These are phyloP conservation scores for Pachyramphus minor DNA, from an alignment of 2,113 vertebrate genomes.

Conservation along the genomic window DNA sequence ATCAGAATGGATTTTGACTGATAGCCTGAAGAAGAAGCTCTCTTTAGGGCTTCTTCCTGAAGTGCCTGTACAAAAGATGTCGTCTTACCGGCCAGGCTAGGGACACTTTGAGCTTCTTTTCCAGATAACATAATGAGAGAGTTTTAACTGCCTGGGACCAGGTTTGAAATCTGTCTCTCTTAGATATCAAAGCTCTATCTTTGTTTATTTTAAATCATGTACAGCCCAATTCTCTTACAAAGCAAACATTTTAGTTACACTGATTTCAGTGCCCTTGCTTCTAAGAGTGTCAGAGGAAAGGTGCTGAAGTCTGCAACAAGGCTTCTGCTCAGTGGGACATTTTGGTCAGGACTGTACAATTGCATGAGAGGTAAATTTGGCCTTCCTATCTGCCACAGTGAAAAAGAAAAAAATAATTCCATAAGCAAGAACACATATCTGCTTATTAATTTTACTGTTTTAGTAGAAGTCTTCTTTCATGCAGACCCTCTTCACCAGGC, in stretches of 20 bases:
- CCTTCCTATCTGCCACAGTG: neutral
- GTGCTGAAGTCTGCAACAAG: neutral
- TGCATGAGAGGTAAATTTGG: neutral
- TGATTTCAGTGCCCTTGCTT: neutral
- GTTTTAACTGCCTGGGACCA: neutral
- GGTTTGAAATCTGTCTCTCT: neutral
- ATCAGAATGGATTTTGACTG: neutral
- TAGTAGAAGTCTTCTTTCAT: neutral
- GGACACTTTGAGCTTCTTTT: neutral
- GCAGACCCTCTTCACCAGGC: neutral
- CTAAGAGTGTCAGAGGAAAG: neutral
- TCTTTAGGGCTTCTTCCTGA: neutral
- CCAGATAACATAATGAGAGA: neutral
- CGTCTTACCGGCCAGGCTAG: neutral
- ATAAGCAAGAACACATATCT: neutral
- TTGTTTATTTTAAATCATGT: neutral
- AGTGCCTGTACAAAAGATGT: neutral
- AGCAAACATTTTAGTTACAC: neutral
- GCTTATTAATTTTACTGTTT: neutral
- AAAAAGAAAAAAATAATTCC: neutral
- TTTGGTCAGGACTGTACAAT: neutral
- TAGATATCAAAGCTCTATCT: neutral
- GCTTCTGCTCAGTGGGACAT: neutral
- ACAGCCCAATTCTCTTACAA: neutral
- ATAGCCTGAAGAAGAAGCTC: neutral